Evolutionary conservation across 2,113 vertebrate species (phyloP).

Genomic region (Cavia porcellus): DNA sequence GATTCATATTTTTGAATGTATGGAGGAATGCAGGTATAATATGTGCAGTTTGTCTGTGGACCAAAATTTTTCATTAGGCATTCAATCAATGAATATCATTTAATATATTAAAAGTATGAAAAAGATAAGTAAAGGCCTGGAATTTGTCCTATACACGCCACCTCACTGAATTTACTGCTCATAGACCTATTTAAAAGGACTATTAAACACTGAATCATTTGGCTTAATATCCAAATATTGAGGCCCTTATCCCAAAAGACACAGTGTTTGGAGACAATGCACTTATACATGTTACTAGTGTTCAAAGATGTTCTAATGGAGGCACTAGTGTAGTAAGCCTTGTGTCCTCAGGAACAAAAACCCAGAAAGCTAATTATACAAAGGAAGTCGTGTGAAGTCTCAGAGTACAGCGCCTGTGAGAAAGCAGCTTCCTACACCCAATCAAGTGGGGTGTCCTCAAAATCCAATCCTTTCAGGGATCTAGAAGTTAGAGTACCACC

Average conservation of each 20-base stretch:
- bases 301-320: not conserved
- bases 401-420: not conserved
- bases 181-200: not conserved
- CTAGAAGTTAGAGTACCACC: not conserved
- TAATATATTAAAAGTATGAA: no score
- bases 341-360: not conserved
- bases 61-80: not conserved
- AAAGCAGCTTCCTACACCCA: not conserved
- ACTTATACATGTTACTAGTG: no score
- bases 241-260: not conserved
- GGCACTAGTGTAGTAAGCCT: not conserved
- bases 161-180: not conserved
- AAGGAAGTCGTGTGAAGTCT: not conserved
- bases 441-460: not conserved
- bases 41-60: not conserved
- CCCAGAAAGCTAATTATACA: not conserved
- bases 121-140: no score
- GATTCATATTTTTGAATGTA: not conserved
- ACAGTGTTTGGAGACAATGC: not conserved
- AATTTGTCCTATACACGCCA: no score
- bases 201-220: no score
- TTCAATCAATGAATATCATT: not conserved
- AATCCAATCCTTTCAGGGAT: not conserved
- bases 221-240: not conserved
- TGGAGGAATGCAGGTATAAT: not conserved